These are phyloP conservation scores for Harpagifer antarcticus DNA, from an alignment of 2,797 vertebrate genomes.

Conservation along the genomic window DNA sequence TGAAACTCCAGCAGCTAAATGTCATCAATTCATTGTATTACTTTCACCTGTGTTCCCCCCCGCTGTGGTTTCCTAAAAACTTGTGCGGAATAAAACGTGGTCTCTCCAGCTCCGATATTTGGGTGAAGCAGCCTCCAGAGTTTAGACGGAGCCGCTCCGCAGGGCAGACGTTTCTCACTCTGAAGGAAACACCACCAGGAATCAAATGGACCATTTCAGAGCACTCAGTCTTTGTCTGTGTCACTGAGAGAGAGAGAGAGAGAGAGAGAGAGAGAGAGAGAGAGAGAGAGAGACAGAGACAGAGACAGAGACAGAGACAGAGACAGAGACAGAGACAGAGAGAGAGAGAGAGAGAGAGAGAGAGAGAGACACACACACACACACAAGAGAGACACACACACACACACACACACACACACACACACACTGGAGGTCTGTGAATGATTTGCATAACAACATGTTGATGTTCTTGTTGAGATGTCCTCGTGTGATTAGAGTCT, in stretches of 20 bases:
- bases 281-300: not conserved
- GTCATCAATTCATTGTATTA: not conserved
- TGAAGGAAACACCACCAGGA: conserved; percentile 77
- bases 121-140: conserved; percentile 29
- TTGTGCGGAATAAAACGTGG: no score
- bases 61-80: no score
- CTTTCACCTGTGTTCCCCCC: no score
- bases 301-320: no score
- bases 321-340: no score
- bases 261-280: no score
- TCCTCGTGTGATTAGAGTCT: conserved; percentile 36
- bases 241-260: conserved; percentile 54
- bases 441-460: conserved; percentile 59
- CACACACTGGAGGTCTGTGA: conserved; percentile 31
- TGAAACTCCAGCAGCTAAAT: not conserved
- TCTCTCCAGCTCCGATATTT: no score
- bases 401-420: conserved; percentile 12
- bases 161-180: conserved; percentile 83
- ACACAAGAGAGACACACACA: conserved; percentile 3
- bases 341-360: no score
- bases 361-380: not conserved
- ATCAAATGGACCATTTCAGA: conserved; percentile 79
- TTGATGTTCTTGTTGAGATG: conserved; percentile 22
- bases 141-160: conserved; percentile 68
- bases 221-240: conserved; percentile 65